Percentiles rank a stretch among this genome's conserved stretches.
These are phyloP conservation scores for Osmerus mordax DNA, from an alignment of 2,113 vertebrate genomes.

Conservation along the genomic window DNA sequence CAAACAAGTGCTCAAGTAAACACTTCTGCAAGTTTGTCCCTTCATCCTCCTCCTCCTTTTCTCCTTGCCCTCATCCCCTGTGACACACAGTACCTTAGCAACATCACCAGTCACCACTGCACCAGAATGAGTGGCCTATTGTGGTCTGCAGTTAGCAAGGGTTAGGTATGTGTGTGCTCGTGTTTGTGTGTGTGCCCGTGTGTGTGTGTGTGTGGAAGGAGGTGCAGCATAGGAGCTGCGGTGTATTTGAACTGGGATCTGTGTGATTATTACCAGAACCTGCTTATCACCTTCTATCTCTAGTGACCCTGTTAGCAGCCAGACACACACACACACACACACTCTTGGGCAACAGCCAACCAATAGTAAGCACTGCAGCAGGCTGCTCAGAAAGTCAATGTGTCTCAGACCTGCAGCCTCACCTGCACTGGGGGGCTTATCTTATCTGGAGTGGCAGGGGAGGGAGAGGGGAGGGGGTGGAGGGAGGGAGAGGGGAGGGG, in stretches of 20 bases:
- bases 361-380: neutral
- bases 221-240: neutral
- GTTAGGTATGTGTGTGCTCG: neutral
- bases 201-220: slow-evolving; percentile 1
- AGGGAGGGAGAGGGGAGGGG: neutral
- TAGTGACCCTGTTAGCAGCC: slow-evolving; percentile 9
- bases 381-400: slow-evolving; percentile 3
- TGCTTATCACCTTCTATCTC: slow-evolving; percentile 14
- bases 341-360: neutral
- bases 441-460: neutral
- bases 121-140: no score
- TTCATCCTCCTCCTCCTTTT: no score
- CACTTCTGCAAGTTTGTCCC: no score
- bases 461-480: neutral
- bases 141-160: no score
- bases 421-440: slow-evolving; percentile 15
- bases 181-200: neutral
- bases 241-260: no score
- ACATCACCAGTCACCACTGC: no score
- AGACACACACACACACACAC: slow-evolving; percentile 1
- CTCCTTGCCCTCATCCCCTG: no score
- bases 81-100: no score
- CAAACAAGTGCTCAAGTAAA: no score
- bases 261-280: neutral
- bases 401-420: slow-evolving; percentile 15